Evolutionary conservation across 2,888 invertebrate species (phyloP), one percentile per base, ranked within the genome.

Genomic region (Tribolium freemani): DNA sequence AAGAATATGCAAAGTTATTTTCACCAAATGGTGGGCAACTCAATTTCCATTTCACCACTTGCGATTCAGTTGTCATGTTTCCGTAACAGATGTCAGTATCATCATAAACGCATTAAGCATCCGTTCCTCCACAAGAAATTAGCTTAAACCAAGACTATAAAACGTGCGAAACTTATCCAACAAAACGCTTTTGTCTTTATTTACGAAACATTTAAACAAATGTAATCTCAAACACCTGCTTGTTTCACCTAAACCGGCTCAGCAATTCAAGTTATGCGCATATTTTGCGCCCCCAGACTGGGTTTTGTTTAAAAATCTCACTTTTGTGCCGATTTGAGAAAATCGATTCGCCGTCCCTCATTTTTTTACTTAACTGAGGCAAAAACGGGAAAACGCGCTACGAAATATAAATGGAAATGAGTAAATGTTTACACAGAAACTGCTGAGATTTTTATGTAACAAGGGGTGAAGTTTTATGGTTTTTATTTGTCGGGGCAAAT

Each of bases 71-170:
- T 61, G 61, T 61, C 61, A 61, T 48, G 46, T 44, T 46, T 50
- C 61, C 11, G 48, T 50, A 61, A 61, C 61, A 61, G 61, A 61
- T 61, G 61, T 61, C 46, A 46, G 48, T 30, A 8, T 46, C 48
- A 61, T 61, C 61, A 30, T 61, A 58, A 58, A 58, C 58, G 38
- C 58, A 31, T 58, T 58, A 58, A 58, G 58, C 58, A 46, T 45
- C 58, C 58, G 58, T 46, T 21, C 31, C 11, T n/a, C 46, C 21
- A 45, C 46, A 58, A 45, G 46, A 58, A 58, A 58, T 58, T 31
- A 56, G 56, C 56, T 56, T 56, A 38, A 56, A 56, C 38, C 31
- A 31, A 38, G 20, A 11, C 30, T 11, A 31, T 31, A 56, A 31
- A 38, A 38, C 16, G 38, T 8, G 5, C 56, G 13, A 56, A 56